Conservation (phyloP, 2,888 invertebrate genomes). For the Chymomyza caudatula region DNA sequence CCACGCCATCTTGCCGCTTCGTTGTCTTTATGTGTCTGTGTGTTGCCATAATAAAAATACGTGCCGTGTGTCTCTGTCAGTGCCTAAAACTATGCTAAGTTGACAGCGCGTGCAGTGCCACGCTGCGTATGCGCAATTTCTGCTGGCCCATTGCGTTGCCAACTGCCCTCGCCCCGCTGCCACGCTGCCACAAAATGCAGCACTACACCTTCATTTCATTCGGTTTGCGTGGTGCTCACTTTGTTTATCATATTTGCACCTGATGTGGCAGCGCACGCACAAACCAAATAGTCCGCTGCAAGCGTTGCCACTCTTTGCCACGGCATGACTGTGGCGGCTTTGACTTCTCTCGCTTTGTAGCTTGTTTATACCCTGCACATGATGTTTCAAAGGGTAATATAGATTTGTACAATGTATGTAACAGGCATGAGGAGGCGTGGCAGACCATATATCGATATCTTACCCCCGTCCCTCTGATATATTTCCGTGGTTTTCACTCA, state of each 20-base stretch:
- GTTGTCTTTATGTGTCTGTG: not conserved
- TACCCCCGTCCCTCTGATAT: too few relatives aligned
- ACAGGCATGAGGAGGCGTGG: too few relatives aligned
- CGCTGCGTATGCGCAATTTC: slow-evolving; percentile 66
- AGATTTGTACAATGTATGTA: too few relatives aligned
- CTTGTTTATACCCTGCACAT: too few relatives aligned
- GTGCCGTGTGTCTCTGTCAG: slow-evolving; percentile 8
- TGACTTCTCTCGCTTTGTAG: not conserved
- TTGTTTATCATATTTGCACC: slow-evolving; percentile 31
- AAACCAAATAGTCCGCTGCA: not conserved
- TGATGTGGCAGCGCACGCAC: slow-evolving; percentile 7
- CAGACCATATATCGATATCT: too few relatives aligned
- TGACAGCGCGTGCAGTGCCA: slow-evolving; percentile 48
- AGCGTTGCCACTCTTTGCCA: not conserved
- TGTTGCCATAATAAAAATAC: slow-evolving; percentile 1
- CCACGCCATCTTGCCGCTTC: not conserved
- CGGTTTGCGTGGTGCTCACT: slow-evolving; percentile 14
- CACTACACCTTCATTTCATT: slow-evolving; percentile 9
- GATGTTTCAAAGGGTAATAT: too few relatives aligned
- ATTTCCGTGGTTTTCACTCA: too few relatives aligned
- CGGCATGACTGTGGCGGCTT: not conserved
- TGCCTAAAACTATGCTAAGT: slow-evolving; percentile 63
- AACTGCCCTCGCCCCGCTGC: not conserved
- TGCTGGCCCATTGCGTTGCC: slow-evolving; percentile 19
- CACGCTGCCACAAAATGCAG: not conserved